Conservation (phyloP, 2,888 invertebrate genomes). For the Orthosia incerta region DNA sequence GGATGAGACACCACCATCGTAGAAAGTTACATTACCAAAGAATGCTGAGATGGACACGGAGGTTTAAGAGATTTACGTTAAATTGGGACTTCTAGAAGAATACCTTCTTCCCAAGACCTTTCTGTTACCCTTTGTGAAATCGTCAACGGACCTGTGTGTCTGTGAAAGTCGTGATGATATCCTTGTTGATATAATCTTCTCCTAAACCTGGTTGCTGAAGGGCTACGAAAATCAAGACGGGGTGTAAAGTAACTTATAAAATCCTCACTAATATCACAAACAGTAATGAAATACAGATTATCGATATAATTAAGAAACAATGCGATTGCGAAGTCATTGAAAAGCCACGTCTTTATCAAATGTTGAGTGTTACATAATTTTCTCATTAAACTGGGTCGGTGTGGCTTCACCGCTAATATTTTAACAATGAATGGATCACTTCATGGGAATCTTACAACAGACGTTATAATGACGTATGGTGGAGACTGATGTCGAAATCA, state of each 20-base stretch:
- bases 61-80: neutral
- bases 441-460: conserved; percentile 52
- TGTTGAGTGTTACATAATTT: conserved; percentile 56
- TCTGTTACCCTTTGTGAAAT: neutral
- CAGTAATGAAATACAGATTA: neutral
- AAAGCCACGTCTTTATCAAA: conserved; percentile 40
- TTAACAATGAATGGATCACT: conserved; percentile 42
- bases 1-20: no score
- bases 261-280: neutral
- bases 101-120: neutral
- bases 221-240: no score
- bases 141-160: neutral
- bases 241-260: neutral
- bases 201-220: neutral
- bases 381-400: conserved; percentile 63
- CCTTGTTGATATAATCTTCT: neutral
- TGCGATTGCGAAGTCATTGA: conserved; percentile 13
- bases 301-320: conserved; percentile 19
- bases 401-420: conserved; percentile 55
- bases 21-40: neutral
- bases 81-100: neutral
- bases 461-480: neutral
- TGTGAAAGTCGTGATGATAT: neutral
- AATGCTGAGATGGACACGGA: neutral
- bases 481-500: conserved; percentile 15